Conservation (phyloP, 2,797 vertebrate species). For the Epinephelus malabaricus region DNA sequence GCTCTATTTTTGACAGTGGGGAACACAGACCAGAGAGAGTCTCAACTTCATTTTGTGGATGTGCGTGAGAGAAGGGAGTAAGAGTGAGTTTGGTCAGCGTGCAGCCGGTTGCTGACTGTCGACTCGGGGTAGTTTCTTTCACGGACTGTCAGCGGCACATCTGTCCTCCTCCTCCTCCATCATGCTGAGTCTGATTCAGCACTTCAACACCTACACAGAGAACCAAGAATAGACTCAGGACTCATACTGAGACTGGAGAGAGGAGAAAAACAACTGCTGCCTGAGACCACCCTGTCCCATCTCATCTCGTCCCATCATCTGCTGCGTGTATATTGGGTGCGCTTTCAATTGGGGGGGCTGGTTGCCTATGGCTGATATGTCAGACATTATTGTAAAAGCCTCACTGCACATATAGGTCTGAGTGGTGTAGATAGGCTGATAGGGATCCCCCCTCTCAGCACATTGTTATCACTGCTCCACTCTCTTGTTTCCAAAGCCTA, state of each 20-base stretch:
- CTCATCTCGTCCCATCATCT: constrained; percentile 44
- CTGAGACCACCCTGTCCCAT: constrained; percentile 66
- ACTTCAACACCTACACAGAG: constrained; percentile 81
- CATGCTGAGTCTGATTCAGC: constrained; percentile 81
- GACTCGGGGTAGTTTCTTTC: constrained; percentile 45
- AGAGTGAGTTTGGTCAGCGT: constrained; percentile 14
- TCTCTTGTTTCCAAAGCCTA: constrained; percentile 19
- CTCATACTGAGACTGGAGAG: constrained; percentile 64
- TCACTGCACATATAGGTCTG: constrained; percentile 21
- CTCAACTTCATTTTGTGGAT: background rate
- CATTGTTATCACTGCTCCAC: constrained; percentile 2
- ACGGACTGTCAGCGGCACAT: constrained; percentile 72
- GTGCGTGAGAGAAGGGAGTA: background rate
- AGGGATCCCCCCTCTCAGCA: background rate
- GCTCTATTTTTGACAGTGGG: constrained; percentile 19
- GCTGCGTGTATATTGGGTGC: constrained; percentile 7
- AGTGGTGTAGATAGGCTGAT: background rate
- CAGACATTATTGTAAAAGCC: constrained; percentile 15
- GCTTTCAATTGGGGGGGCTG: background rate
- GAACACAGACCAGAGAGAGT: background rate
- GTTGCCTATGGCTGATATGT: constrained; percentile 3
- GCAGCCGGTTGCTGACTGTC: constrained; percentile 26
- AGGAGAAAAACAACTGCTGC: constrained; percentile 59
- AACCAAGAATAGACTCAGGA: constrained; percentile 79
- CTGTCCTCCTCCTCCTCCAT: constrained; percentile 76